These are phyloP conservation scores for Hypothenemus hampei DNA, from an alignment of 1,140 invertebrate genomes.

Conservation along the genomic window DNA sequence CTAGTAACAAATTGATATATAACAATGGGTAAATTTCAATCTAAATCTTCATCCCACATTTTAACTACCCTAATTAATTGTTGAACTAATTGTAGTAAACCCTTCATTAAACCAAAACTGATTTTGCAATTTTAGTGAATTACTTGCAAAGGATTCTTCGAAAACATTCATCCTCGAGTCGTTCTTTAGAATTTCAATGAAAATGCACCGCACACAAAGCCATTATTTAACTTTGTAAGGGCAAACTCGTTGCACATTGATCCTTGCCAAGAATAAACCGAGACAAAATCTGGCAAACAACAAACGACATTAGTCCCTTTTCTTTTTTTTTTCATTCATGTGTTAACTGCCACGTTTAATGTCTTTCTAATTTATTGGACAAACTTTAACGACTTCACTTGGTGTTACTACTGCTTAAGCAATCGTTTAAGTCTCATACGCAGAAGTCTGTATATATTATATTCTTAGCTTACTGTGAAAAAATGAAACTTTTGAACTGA, in stretches of 20 bases:
- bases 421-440: too few species aligned
- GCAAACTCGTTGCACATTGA: slow-evolving; percentile 12
- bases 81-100: background rate
- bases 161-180: slow-evolving; percentile 8
- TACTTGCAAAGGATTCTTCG: slow-evolving; percentile 3
- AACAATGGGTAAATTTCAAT: slow-evolving; percentile 10
- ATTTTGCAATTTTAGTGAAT: background rate
- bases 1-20: slow-evolving; percentile 27
- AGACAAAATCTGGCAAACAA: slow-evolving; percentile 5
- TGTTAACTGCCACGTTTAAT: too few species aligned
- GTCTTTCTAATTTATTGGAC: too few species aligned
- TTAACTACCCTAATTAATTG: too few species aligned
- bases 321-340: too few species aligned
- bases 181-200: slow-evolving; percentile 13
- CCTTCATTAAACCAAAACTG: background rate
- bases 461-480: too few species aligned
- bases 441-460: too few species aligned
- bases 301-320: too few species aligned
- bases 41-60: too few species aligned
- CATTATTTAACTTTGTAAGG: slow-evolving; percentile 14
- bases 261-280: slow-evolving; percentile 8
- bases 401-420: too few species aligned
- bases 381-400: too few species aligned
- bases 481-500: too few species aligned
- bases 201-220: slow-evolving; percentile 11